These are phyloP conservation scores for Petrolisthes manimaculis DNA, from an alignment of 2,888 invertebrate genomes.

Conservation along the genomic window DNA sequence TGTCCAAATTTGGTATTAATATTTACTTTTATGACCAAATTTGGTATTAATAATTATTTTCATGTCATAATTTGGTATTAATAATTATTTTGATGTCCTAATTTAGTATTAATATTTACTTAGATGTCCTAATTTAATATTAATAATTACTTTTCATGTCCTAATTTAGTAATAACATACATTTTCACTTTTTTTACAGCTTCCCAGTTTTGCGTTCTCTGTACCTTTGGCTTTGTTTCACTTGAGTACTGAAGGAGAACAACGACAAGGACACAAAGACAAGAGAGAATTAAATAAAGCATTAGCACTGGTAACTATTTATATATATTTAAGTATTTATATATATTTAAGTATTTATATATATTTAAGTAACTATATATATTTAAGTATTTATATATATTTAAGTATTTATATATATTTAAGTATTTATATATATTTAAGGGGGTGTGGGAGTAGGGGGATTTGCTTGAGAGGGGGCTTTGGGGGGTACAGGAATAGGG, in stretches of 20 bases:
- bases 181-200: constrained; percentile 67
- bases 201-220: constrained; percentile 91
- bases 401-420: too few species aligned
- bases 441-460: neutral
- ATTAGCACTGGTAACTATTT: constrained; percentile 43
- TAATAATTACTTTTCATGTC: too few species aligned
- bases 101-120: too few species aligned
- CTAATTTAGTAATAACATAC: too few species aligned
- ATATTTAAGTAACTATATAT: neutral
- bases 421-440: too few species aligned
- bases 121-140: too few species aligned
- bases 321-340: neutral
- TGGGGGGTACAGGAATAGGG: too few species aligned
- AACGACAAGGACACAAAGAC: constrained; percentile 17
- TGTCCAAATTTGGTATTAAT: too few species aligned
- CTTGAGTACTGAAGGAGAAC: constrained; percentile 70
- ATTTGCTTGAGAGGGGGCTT: neutral
- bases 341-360: constrained; percentile 5
- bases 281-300: constrained; percentile 42
- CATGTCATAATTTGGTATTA: too few species aligned
- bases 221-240: constrained; percentile 81
- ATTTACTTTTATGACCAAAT: too few species aligned
- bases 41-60: too few species aligned
- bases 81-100: too few species aligned
- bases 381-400: neutral